Evolutionary conservation across 2,888 invertebrate species (phyloP), one percentile per base, ranked within the genome.

Genomic region (Noctua comes): DNA sequence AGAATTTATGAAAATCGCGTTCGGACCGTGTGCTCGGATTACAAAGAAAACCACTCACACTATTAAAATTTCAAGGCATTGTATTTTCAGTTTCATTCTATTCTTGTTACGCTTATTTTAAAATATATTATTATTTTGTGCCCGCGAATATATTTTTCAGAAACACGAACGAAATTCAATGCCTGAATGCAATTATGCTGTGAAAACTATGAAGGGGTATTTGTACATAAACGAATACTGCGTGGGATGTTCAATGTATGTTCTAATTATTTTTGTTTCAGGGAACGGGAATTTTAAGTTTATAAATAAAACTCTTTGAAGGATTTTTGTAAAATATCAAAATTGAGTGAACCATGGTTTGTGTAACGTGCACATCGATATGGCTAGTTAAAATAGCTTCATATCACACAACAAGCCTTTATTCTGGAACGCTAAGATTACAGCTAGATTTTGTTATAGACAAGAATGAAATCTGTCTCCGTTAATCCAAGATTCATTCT

Each of bases 1-100:
- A 59, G 31, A 36, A 62, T 51, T 48, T 76, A 80, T 79, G 68
- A 75, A 82, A 78, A 46, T 70, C 31, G 40, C 24, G 11, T 73
- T 77, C 40, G n/a, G 40, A 75, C 74, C 36, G 31, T 70, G 68
- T 65, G 48, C 71, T 76, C 70, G 68, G 87, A 88, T 88, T 87
- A 91, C 90, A 88, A 88, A 89, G 89, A 85, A 91, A 91, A 85
- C 88, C 92, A 91, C 90, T 91, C 85, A 71, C 66, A 80, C 77
- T 88, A 88, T 90, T 90, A 83, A 88, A 88, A 88, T 87, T 87
- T 85, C 75, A 81, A 77, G 11, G 43, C 31, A 66, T 59, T 77
- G 64, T 73, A 54, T 71, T 68, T 59, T 68, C n/a, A 54, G 16
- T 71, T 69, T 40, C 24, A 24, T 65, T 73, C 11, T 69, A 51